Evolutionary conservation across 2,888 invertebrate species (phyloP).

Genomic region (Neocrepidodera transversa): DNA sequence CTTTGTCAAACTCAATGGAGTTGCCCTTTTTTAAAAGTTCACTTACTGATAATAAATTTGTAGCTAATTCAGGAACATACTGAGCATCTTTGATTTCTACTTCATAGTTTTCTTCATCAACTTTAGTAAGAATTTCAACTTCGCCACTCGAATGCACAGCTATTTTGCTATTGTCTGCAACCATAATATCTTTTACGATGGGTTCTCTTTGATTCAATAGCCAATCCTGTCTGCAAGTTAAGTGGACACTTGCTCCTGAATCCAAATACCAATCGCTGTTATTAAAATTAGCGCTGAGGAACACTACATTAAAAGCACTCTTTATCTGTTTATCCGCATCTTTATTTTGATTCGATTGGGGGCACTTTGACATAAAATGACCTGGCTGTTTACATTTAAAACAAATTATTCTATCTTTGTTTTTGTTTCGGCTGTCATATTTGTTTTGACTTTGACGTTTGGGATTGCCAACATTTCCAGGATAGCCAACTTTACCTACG

Average conservation of each 20-base stretch:
- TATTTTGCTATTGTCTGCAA: constrained; percentile 39
- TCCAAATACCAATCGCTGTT: constrained; percentile 50
- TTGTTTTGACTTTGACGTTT: constrained; percentile 3
- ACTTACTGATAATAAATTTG: constrained; percentile 44
- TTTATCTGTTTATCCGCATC: constrained; percentile 12
- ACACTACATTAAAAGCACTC: constrained; percentile 45
- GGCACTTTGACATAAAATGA: constrained; percentile 34
- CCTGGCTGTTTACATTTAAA: constrained; percentile 31
- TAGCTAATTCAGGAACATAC: constrained; percentile 42
- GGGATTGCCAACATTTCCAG: background rate
- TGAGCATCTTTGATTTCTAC: too few species aligned
- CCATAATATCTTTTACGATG: constrained; percentile 37
- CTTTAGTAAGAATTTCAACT: constrained; percentile 35
- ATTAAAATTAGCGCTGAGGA: too few species aligned
- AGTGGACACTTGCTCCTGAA: constrained; percentile 46
- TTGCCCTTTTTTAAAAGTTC: constrained; percentile 44
- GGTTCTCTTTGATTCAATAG: constrained; percentile 33
- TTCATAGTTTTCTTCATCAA: constrained; percentile 30
- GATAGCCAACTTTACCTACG: constrained; percentile 11
- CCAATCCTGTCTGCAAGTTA: constrained; percentile 41
- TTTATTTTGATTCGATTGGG: constrained; percentile 15
- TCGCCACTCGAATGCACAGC: constrained; percentile 39
- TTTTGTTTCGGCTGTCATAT: constrained; percentile 23
- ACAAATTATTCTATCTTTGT: constrained; percentile 27
- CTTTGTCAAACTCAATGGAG: too few species aligned